Evolutionary conservation across 1,140 invertebrate species (phyloP), one percentile per base, ranked within the genome.

Genomic region (Lutraria rhynchaena): DNA sequence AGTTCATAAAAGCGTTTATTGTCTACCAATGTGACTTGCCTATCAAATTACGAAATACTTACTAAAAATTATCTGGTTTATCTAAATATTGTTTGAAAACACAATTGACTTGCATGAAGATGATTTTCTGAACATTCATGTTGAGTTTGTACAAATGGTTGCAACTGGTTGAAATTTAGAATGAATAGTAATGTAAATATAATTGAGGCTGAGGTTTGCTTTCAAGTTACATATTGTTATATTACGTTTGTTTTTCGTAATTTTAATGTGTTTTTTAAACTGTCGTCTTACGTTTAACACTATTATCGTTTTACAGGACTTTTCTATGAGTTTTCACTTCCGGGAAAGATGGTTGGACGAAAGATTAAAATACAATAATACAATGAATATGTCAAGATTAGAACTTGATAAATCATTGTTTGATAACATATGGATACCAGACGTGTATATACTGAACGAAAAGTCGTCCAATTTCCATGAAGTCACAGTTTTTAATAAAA

Each of bases 391-490:
- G 17, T 92, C 93, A 33, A 91, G 55, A 17, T 46, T 86, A 31
- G 83, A 86, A 51, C 49, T 86, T 3, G 83, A 85, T 37, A 31
- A 55, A n/a, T 44, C 27, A 15, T 46, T 55, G 24, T 24, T 81
- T 27, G 70, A 58, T 4, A 49, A 33, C 24, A 53, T 74, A 22
- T 95, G 95, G 95, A 94, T 95, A 74, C 95, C 95, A 0, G 94
- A 95, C 85, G 93, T 95, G 1, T 95, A 95, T 88, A 95, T 95
- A 86, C 93, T 94, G 29, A 95, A 95, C 88, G 95, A 94, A 22
- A 95, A 95, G 89, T 92, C 94, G 75, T 94, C 87, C 1, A 74
- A 60, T 33, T 81, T 85, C 27, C 88, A 90, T 58, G 69, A 86
- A 33, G 85, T 91, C 35, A 91, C 90, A 1, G 94, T 95, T 31